Base-by-base conservation (phyloP, 92 coral and sea anemone genomes). In the Virgularia gustaviana region DNA sequence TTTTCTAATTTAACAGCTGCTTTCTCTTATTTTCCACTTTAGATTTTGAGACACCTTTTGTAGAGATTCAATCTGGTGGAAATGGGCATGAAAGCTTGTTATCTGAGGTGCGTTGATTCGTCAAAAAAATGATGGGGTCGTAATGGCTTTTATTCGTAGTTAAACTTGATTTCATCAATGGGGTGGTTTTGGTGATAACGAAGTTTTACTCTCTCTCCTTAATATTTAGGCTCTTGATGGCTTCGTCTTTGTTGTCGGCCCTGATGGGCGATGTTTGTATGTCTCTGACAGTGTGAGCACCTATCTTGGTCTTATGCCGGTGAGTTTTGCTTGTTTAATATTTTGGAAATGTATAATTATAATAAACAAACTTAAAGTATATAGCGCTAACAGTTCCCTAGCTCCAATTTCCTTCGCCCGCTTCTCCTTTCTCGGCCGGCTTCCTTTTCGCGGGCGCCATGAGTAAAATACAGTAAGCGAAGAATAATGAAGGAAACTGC, bases 281-380 rank as follows among this genome's bases (percentile, higher is more conserved):
- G 81, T 89, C 56, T 94, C 99, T 9, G 86, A 89, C 20, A 94
- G 89, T 71, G 85, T 94, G 61, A 87, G 77, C 81, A 86, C 83
- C 65, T 94, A 89, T 80, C 86, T 94, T 89, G 99, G 99, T 3
- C 87, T 94, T 3, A 63, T 96, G 57, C 89, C 90, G 89, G 99
- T 94, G 85, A 78, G 70, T 66, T 12, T 29, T n/a, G n/a, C n/a
- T n/a, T n/a, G n/a, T n/a, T n/a, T n/a, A n/a, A n/a, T n/a, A n/a
- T n/a, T n/a, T n/a, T n/a, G n/a, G n/a, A n/a, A n/a, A n/a, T n/a
- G n/a, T n/a, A n/a, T n/a, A n/a, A n/a, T n/a, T n/a, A n/a, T n/a
- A n/a, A n/a, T n/a, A n/a, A n/a, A n/a, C n/a, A n/a, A n/a, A n/a
- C n/a, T n/a, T n/a, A n/a, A n/a, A n/a, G n/a, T n/a, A n/a, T n/a